Base-by-base conservation (phyloP, 2,888 invertebrate species). In the Scaptomyza flava region DNA sequence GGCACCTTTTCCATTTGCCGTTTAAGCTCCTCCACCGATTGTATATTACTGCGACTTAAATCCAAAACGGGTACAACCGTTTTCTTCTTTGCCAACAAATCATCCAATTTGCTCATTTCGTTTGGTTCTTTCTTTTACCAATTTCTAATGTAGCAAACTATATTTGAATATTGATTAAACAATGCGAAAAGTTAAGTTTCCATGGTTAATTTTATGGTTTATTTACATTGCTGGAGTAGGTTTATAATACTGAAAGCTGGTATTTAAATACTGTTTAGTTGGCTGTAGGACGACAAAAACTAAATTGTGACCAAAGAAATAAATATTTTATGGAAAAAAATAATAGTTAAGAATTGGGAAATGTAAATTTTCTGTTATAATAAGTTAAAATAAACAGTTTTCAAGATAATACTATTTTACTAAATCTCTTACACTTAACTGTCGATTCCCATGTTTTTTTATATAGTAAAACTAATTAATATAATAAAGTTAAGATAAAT, bases 1-100 rank as follows among this genome's bases (percentile, higher is more conserved):
- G 97, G 97, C 11, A 97, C 96, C 92, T 96, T 96, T 87, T 97
- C 97, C 90, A 96, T 93, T 50, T 97, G 93, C 64, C 95, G 95
- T 83, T 96, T 94, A 79, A 96, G 96, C 89, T 98, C 98, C 84
- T 97, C 97, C 70, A 95, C 95, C 9, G 95, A 95, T 81, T 94
- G 95, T 52, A 96, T 95, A 7, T 95, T 94, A 45, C 95, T 94
- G 91, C 96, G 96, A 59, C 97, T 96, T 74, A 98, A 93, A 91
- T 98, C 98, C 51, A 98, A 93, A 83, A 97, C 96, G 50, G 96
- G 95, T 47, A 95, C 95, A 58, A 95, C 94, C 91, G 97, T 96
- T 92, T 97, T 97, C 92, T 96, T 97, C 93, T 96, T 97, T 69
- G 94, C 94, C 81, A 97, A 93, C 66, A 97, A 93, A 91, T 98